Percentiles rank a stretch among this genome's conserved stretches.
Evolutionary conservation across 2,113 vertebrate species (phyloP).

Genomic region (Pituophis catenifer): DNA sequence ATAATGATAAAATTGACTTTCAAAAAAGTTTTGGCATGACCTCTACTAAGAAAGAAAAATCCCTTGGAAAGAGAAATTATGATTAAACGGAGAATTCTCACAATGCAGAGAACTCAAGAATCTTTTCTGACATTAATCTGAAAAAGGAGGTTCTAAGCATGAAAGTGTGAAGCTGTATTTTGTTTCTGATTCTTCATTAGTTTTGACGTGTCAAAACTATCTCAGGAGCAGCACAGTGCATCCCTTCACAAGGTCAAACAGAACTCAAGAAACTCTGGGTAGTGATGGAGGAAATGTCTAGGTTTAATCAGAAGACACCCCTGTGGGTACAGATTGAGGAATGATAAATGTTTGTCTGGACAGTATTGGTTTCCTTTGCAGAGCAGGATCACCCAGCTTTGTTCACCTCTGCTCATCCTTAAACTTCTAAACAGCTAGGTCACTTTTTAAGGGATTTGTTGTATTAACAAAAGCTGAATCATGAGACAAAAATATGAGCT

Average conservation of each 20-base stretch:
- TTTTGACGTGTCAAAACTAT: neutral
- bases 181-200: neutral
- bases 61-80: neutral
- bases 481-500: slow-evolving; percentile 26
- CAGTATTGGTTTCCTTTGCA: slow-evolving; percentile 51
- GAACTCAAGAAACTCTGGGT: slow-evolving; percentile 35
- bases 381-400: slow-evolving; percentile 60
- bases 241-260: slow-evolving; percentile 36
- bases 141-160: neutral
- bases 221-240: slow-evolving; percentile 34
- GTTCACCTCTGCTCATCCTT: slow-evolving; percentile 56
- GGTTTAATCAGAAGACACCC: slow-evolving; percentile 66
- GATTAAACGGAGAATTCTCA: neutral
- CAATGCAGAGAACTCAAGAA: neutral
- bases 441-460: slow-evolving; percentile 27
- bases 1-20: neutral
- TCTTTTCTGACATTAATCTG: neutral
- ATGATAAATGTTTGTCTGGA: slow-evolving; percentile 63
- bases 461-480: slow-evolving; percentile 10
- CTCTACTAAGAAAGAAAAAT: neutral
- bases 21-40: neutral
- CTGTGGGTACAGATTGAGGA: slow-evolving; percentile 50
- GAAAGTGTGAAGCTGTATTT: neutral
- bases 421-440: slow-evolving; percentile 54
- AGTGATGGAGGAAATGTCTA: slow-evolving; percentile 41